Percentiles rank a stretch among this genome's conserved stretches.
These are phyloP conservation scores for Trichonephila clavipes DNA, from an alignment of 1,140 invertebrate genomes.

Conservation along the genomic window DNA sequence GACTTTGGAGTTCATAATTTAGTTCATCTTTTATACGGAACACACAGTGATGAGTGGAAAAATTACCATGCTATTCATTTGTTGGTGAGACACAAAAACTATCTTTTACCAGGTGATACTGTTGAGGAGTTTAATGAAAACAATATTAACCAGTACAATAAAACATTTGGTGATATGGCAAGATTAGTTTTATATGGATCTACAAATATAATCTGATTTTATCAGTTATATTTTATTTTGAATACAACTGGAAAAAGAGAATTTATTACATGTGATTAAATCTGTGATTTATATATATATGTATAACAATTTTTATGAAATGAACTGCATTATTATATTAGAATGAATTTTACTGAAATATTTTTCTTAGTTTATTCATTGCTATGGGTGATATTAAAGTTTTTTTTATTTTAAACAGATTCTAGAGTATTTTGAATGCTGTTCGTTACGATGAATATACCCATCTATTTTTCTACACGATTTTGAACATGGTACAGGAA, in stretches of 20 bases:
- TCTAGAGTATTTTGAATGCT: no score
- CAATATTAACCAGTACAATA: constrained; percentile 79
- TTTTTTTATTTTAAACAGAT: no score
- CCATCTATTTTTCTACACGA: no score
- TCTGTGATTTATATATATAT: background rate
- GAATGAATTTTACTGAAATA: no score
- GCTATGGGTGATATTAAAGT: no score
- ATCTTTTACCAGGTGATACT: constrained; percentile 77
- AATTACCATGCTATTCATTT: constrained; percentile 79
- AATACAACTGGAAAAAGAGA: background rate
- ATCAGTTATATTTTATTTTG: no score
- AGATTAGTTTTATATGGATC: constrained; percentile 77
- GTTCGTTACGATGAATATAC: no score
- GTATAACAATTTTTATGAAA: background rate
- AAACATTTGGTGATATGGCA: constrained; percentile 80
- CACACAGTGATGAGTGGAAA: constrained; percentile 77
- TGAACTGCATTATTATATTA: no score
- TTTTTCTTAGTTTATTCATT: no score
- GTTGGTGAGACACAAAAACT: constrained; percentile 78
- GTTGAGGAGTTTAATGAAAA: constrained; percentile 79
- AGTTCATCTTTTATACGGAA: constrained; percentile 77
- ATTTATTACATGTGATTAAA: background rate
- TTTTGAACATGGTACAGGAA: no score
- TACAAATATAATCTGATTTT: background rate
- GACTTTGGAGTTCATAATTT: constrained; percentile 79